These are phyloP conservation scores for Tetramorium parvispinum DNA, from an alignment of 1,140 invertebrate genomes.

Conservation along the genomic window DNA sequence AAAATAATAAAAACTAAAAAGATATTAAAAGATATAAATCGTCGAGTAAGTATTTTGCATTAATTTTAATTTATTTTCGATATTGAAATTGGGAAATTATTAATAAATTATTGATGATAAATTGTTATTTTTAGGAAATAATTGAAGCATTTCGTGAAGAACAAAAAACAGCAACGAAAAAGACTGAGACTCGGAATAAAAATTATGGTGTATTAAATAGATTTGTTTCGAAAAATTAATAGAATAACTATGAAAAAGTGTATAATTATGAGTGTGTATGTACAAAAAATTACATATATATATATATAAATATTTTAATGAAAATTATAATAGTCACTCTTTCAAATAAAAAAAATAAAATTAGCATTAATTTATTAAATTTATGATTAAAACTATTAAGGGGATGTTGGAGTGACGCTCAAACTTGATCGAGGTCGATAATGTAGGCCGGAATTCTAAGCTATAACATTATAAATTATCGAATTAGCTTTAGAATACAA, in stretches of 20 bases:
- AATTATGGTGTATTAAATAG: slow-evolving; percentile 88
- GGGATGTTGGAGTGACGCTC: no score
- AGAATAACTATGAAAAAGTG: not conserved
- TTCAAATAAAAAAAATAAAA: no score
- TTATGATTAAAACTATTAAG: no score
- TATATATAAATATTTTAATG: no score
- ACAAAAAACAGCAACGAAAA: slow-evolving; percentile 78
- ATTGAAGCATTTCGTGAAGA: slow-evolving; percentile 85
- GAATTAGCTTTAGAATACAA: no score
- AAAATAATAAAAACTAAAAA: slow-evolving; percentile 92
- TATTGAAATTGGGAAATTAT: not conserved
- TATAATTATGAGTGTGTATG: not conserved
- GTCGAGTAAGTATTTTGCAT: slow-evolving; percentile 86
- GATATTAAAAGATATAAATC: slow-evolving; percentile 90
- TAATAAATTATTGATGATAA: not conserved
- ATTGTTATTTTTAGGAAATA: slow-evolving; percentile 86
- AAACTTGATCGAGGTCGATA: no score
- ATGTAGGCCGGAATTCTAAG: no score
- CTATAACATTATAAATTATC: no score
- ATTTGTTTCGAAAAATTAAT: slow-evolving; percentile 86
- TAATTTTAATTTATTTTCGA: slow-evolving; percentile 59
- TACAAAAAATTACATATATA: no score
- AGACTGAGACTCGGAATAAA: slow-evolving; percentile 79
- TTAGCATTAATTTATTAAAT: no score
- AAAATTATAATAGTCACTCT: no score